phyloP scores from a whole-genome alignment of 2,888 invertebrate species.

The Stenolophus ochropezus region DNA sequence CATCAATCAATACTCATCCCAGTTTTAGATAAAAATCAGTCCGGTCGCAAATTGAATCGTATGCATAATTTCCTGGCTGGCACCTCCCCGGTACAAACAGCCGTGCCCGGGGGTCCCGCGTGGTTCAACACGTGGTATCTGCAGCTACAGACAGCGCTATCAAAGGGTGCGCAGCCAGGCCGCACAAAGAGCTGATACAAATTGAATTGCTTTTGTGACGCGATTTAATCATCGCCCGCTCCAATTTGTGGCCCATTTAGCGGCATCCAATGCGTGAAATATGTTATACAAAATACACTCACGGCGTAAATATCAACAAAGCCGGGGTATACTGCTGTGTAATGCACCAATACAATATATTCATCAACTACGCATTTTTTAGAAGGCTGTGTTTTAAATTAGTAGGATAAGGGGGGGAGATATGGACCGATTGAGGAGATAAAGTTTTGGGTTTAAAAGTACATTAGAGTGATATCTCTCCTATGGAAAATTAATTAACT shows the following conservation, averaged over 20 bases:
- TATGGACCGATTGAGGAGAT: too few relatives aligned
- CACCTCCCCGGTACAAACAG: constrained; percentile 53
- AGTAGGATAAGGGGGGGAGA: too few relatives aligned
- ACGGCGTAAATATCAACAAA: not conserved
- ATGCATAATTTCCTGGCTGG: constrained; percentile 39
- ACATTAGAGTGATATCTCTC: too few relatives aligned
- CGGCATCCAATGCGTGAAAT: constrained; percentile 55
- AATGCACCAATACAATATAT: too few relatives aligned
- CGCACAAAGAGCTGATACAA: constrained; percentile 55
- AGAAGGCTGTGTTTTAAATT: too few relatives aligned
- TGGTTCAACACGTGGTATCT: constrained; percentile 21
- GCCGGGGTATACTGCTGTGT: too few relatives aligned
- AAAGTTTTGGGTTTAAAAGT: too few relatives aligned
- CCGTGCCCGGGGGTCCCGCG: not conserved
- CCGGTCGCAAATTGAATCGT: not conserved
- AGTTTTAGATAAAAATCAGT: constrained; percentile 3
- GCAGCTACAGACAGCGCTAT: constrained; percentile 5
- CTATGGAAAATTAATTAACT: too few relatives aligned
- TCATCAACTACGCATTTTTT: too few relatives aligned
- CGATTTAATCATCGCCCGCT: constrained; percentile 56
- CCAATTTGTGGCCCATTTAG: constrained; percentile 56
- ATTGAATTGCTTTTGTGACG: constrained; percentile 59
- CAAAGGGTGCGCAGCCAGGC: constrained; percentile 52
- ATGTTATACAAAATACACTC: constrained; percentile 37
- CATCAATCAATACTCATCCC: not conserved